Evolutionary conservation across 1,140 invertebrate genomes (phyloP).

Genomic region (Anoplophora glabripennis): DNA sequence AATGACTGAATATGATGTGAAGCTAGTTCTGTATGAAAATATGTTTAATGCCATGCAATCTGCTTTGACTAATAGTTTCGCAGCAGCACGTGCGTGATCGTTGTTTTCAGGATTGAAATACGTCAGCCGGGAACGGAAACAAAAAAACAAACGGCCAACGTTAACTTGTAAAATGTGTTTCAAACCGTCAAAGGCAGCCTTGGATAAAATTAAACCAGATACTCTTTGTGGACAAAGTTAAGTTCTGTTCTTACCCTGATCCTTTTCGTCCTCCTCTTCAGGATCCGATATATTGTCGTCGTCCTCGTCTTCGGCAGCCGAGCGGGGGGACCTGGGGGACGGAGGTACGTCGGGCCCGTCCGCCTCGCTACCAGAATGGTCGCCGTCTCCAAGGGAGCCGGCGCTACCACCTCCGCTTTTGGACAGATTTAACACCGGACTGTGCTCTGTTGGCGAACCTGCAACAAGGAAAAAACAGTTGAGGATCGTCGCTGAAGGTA

Average conservation of each 20-base stretch:
- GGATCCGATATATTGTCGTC: constrained; percentile 74
- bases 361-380: constrained; percentile 61
- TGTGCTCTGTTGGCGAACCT: constrained; percentile 85
- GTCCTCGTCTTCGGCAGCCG: constrained; percentile 69
- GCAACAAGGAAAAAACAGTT: constrained; percentile 27
- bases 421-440: constrained; percentile 85
- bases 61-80: too few relatives aligned
- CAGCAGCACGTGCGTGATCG: too few relatives aligned
- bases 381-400: constrained; percentile 52
- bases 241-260: constrained; percentile 66
- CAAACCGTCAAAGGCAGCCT: too few relatives aligned
- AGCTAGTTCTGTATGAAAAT: too few relatives aligned
- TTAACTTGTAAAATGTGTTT: too few relatives aligned
- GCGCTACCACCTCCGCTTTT: constrained; percentile 74
- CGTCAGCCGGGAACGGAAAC: too few relatives aligned
- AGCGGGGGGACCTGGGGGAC: constrained; percentile 60
- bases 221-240: too few relatives aligned
- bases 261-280: constrained; percentile 81
- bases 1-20: too few relatives aligned
- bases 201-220: too few relatives aligned
- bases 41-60: too few relatives aligned
- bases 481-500: background rate
- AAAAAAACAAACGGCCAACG: too few relatives aligned
- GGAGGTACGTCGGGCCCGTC: constrained; percentile 54
- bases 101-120: too few relatives aligned